A percentile compares a stretch with the other conserved stretches of the same genome.
Conservation (phyloP, 2,113 vertebrate species). For the Salvelinus sp. region DNA sequence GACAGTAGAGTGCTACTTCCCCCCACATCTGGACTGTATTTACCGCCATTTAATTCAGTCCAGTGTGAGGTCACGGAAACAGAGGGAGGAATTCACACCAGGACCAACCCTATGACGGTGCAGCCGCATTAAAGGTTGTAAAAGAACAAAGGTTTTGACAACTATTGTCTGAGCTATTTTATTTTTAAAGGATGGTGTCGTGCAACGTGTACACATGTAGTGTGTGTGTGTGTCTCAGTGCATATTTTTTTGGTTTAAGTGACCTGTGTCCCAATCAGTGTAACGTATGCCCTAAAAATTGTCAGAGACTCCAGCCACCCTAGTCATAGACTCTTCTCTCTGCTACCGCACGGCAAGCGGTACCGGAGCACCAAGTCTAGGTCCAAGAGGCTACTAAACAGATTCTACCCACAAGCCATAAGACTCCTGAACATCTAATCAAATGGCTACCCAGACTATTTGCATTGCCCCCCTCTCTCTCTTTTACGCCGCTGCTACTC, state of each 20-base stretch:
- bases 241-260: neutral
- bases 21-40: conserved; percentile 7
- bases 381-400: no score
- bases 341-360: no score
- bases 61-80: conserved; percentile 74
- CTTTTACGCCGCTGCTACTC: no score
- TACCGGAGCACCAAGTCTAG: no score
- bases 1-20: neutral
- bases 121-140: neutral
- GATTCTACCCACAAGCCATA: no score
- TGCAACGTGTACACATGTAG: neutral
- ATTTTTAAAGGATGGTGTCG: neutral
- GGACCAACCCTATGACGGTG: neutral
- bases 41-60: neutral
- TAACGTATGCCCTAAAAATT: neutral
- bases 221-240: neutral
- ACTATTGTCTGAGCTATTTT: neutral
- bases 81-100: conserved; percentile 28
- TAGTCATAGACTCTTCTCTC: no score
- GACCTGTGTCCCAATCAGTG: neutral
- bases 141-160: neutral
- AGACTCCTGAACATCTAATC: no score
- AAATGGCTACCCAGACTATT: no score
- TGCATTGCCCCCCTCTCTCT: no score
- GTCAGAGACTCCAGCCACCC: no score